Evolutionary conservation across 2,888 invertebrate genomes (phyloP).

Genomic region (Aphodius sticticus): DNA sequence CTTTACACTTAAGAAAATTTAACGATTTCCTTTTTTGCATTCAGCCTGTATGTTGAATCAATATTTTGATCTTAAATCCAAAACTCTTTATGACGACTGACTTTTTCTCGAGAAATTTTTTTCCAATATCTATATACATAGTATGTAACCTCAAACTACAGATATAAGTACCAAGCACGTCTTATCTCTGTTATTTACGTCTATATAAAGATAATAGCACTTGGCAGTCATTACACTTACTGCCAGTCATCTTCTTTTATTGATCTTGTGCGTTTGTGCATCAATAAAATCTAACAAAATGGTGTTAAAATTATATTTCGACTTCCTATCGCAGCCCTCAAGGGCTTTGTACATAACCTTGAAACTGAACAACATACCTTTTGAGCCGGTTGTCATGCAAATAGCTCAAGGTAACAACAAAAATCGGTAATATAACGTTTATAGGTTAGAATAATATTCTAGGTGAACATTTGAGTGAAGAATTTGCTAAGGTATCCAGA

Average conservation of each 20-base stretch:
- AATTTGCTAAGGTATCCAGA: constrained; percentile 62
- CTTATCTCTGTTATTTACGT: background rate
- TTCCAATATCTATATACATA: background rate
- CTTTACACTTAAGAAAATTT: too few relatives aligned
- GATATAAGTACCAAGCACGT: background rate
- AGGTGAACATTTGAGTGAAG: constrained; percentile 63
- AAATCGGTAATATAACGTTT: background rate
- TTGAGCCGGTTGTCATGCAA: constrained; percentile 67
- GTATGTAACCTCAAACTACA: background rate
- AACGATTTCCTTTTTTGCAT: too few relatives aligned
- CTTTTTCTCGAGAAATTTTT: too few relatives aligned
- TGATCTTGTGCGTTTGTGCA: background rate
- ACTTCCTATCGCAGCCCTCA: constrained; percentile 80
- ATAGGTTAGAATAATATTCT: constrained; percentile 35
- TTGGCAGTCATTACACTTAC: background rate
- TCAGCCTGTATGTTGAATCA: too few relatives aligned
- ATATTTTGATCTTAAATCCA: too few relatives aligned
- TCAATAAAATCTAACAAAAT: constrained; percentile 39
- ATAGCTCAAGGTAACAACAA: constrained; percentile 67
- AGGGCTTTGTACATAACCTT: constrained; percentile 75
- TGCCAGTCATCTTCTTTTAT: background rate
- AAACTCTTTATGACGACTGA: too few relatives aligned
- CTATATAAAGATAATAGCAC: background rate
- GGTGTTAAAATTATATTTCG: constrained; percentile 71
- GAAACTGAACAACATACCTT: constrained; percentile 69